Base-by-base conservation (phyloP, 23 tunicate genomes). In the Pegea sp. region DNA sequence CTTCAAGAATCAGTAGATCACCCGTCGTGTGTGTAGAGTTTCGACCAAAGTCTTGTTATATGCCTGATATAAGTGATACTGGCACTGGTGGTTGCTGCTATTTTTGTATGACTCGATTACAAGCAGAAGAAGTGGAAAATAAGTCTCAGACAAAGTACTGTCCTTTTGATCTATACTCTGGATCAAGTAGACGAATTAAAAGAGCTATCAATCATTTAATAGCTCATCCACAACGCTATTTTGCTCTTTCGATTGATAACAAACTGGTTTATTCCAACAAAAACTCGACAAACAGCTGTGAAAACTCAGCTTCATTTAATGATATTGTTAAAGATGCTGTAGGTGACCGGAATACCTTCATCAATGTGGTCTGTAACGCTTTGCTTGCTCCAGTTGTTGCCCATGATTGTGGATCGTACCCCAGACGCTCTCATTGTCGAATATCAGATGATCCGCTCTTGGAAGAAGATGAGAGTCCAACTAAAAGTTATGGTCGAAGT, bases 131-230 rank as follows among this genome's bases (percentile, higher is more conserved):
- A 16, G 16, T 8, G 16, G 16, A 38, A 11, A 38, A 38, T 16
- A 16, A 38, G 46, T 11, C 16, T 16, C 84, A 65, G 30, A 64
- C 84, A 7, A 29, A 31, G 24, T 74, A 74, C 56, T 74, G 84
- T 34, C 84, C 84, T 3, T 28, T 23, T 29, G 84, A 74, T 44
- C 48, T 74, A 56, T 74, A 54, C 28, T 74, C 84, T 2, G 59
- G 65, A 3, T 32, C 59, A 56, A 30, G 22, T 7, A 1, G 26
- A 5, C 59, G 84, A 13, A 59, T 66, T 43, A 65, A 74, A 53
- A 50, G 72, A 11, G 84, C 84, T 1, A 26, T 74, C 5, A 33
- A 48, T 11, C 69, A 74, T 28, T 43, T 74, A 19, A 74, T 74
- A 22, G 44, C 72, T 2, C 42, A 67, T 11, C 72, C 84, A 2